These are phyloP conservation scores for Neodiprion virginianus DNA, from an alignment of 1,140 invertebrate species.

Conservation along the genomic window DNA sequence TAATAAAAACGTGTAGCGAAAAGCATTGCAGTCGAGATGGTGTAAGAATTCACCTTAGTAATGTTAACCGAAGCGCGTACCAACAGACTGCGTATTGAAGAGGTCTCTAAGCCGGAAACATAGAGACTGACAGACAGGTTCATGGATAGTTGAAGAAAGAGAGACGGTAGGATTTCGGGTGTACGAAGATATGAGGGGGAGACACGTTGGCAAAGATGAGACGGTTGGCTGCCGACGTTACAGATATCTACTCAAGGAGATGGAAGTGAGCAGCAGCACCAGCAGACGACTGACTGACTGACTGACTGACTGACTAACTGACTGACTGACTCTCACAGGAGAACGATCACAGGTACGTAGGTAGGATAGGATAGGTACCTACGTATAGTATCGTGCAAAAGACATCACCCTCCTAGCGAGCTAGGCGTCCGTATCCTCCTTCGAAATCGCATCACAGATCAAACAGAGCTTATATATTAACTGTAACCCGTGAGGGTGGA, in stretches of 20 bases:
- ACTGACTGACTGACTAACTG: constrained; percentile 35
- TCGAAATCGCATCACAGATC: constrained; percentile 63
- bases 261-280: constrained; percentile 29
- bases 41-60: too few species aligned
- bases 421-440: constrained; percentile 36
- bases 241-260: constrained; percentile 42
- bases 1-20: too few species aligned
- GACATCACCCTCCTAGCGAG: constrained; percentile 21
- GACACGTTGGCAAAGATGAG: constrained; percentile 16
- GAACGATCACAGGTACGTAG: constrained; percentile 60
- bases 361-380: constrained; percentile 37
- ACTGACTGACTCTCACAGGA: constrained; percentile 52
- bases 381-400: constrained; percentile 27
- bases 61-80: too few species aligned
- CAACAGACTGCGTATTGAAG: too few species aligned
- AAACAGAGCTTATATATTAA: constrained; percentile 63
- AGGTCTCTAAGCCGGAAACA: too few species aligned
- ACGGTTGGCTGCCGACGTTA: constrained; percentile 36
- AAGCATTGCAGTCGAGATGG: too few species aligned
- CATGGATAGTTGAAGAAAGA: constrained; percentile 19
- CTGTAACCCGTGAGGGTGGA: constrained; percentile 42
- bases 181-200: constrained; percentile 30
- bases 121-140: too few species aligned
- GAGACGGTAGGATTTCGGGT: constrained; percentile 53
- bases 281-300: constrained; percentile 10